Evolutionary conservation across 1,140 invertebrate species (phyloP), one percentile per base, ranked within the genome.

Genomic region (Drosophila micromelanica): DNA sequence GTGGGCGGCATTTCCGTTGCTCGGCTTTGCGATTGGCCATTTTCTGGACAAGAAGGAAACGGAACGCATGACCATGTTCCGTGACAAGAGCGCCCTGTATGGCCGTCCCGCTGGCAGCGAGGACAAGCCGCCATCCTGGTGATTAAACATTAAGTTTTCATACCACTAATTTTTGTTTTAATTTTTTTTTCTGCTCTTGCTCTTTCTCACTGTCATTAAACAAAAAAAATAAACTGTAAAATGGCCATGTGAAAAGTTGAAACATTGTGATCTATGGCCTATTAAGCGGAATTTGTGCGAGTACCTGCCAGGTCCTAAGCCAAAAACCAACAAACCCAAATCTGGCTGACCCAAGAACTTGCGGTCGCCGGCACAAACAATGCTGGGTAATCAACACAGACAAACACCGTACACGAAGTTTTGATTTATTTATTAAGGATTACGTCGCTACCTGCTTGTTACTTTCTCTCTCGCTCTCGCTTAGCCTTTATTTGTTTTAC

Each of bases 1-100:
- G 3, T 92, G 91, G 81, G 73, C 92, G 3, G 75, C 80, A 3
- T 9, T 95, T 1, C 95, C 95, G 1, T 5, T 94, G 2, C 54
- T 91, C 38, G 94, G 94, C 0, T 94, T 92, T 78, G 78, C 91
- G 0, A 72, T 96, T 73, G 96, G 96, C 1, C 92, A 92, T 64
- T 95, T 91, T 69, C 64, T 97, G 15, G 96, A 97, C 84, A 90
- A 92, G 4, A 92, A 94, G 64, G 96, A 97, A 92, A 95, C 94
- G 8, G 91, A 94, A 40, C 94, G 96, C 42, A 94, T 96, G 94
- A 94, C 93, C 1, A 91, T 91, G 35, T 97, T 95, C 90, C 93
- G 96, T 67, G 96, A 97, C 81, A 97, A 96, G 91, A 96, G 95
- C 82, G 94, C 94, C 23, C 91, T 97, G 5, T 97, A 95, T 91